Percentiles rank a stretch among this genome's conserved stretches.
Evolutionary conservation across 2,797 vertebrate genomes (phyloP).

Genomic region (Semaprochilodus insignis): DNA sequence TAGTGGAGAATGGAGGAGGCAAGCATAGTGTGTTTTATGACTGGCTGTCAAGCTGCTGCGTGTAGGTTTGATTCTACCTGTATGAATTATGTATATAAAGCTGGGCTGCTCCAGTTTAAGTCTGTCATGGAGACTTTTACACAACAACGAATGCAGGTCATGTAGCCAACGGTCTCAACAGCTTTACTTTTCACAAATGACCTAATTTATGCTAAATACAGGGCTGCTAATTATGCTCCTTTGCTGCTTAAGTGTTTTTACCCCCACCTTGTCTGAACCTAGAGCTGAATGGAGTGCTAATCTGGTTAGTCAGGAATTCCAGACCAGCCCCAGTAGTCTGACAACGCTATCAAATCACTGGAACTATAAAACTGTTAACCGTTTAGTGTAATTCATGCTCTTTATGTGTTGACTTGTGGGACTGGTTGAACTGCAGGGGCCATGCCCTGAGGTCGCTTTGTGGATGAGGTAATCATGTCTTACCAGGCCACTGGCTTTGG

Average conservation of each 20-base stretch:
- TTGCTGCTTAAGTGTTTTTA: not conserved
- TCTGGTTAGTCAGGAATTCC: slow-evolving; percentile 62
- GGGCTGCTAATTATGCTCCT: slow-evolving; percentile 3
- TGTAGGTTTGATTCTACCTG: not conserved
- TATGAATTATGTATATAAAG: not conserved
- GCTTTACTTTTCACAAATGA: slow-evolving; percentile 1
- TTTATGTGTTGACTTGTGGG: slow-evolving; percentile 32
- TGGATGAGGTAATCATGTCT: slow-evolving; percentile 19
- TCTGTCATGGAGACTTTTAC: not conserved
- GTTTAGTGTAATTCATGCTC: slow-evolving; percentile 34
- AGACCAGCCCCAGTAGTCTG: slow-evolving; percentile 53
- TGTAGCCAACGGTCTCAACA: not conserved
- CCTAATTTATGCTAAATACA: slow-evolving; percentile 11
- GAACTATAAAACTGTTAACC: slow-evolving; percentile 55
- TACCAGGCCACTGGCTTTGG: not conserved
- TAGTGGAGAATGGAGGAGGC: not conserved
- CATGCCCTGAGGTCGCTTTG: slow-evolving; percentile 14
- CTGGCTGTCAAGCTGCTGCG: not conserved
- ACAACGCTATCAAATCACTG: slow-evolving; percentile 49
- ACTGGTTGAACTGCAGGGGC: slow-evolving; percentile 35
- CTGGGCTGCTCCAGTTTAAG: not conserved
- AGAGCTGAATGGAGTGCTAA: slow-evolving; percentile 54
- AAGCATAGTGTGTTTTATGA: not conserved
- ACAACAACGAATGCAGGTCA: not conserved
- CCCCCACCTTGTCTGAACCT: slow-evolving; percentile 11